Percentiles rank a stretch among this genome's conserved stretches.
phyloP scores from a whole-genome alignment of 1,140 invertebrate genomes.

The Drosophila kanapiae region DNA sequence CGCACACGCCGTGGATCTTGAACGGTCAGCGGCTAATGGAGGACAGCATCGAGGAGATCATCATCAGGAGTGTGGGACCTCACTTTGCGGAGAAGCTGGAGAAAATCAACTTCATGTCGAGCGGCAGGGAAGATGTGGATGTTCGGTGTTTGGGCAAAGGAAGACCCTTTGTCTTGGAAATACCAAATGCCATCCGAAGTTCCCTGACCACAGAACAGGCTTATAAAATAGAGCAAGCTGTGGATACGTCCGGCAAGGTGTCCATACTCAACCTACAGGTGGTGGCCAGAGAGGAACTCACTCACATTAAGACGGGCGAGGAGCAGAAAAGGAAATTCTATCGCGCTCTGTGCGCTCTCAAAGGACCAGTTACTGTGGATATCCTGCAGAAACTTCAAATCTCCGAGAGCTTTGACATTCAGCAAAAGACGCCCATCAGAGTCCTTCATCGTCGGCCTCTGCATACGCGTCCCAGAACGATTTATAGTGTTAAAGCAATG shows the following conservation, averaged over 20 bases:
- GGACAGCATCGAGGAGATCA: conserved; percentile 96
- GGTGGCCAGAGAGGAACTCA: conserved; percentile 89
- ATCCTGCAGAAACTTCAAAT: conserved; percentile 87
- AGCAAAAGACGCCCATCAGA: conserved; percentile 93
- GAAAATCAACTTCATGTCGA: conserved; percentile 91
- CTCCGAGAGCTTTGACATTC: conserved; percentile 86
- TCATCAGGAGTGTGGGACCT: conserved; percentile 88
- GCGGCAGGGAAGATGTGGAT: conserved; percentile 97
- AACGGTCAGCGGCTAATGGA: conserved; percentile 92
- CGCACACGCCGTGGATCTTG: conserved; percentile 97
- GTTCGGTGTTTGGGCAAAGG: conserved; percentile 95
- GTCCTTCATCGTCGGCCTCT: conserved; percentile 94
- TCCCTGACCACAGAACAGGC: conserved; percentile 85
- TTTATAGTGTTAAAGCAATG: conserved; percentile 88
- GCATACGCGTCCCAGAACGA: conserved; percentile 87
- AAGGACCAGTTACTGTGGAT: conserved; percentile 85
- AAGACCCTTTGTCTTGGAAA: conserved; percentile 94
- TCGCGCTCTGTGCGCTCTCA: conserved; percentile 89
- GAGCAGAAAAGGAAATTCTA: conserved; percentile 94
- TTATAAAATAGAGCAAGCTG: conserved; percentile 86
- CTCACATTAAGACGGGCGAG: conserved; percentile 93
- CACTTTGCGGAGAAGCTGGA: conserved; percentile 80
- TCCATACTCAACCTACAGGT: conserved; percentile 89
- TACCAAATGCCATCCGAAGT: conserved; percentile 89
- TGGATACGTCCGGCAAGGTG: conserved; percentile 88